Percentiles rank a stretch among this genome's conserved stretches.
Evolutionary conservation across 2,113 vertebrate species (phyloP).

Genomic region (Saguinus imperator): DNA sequence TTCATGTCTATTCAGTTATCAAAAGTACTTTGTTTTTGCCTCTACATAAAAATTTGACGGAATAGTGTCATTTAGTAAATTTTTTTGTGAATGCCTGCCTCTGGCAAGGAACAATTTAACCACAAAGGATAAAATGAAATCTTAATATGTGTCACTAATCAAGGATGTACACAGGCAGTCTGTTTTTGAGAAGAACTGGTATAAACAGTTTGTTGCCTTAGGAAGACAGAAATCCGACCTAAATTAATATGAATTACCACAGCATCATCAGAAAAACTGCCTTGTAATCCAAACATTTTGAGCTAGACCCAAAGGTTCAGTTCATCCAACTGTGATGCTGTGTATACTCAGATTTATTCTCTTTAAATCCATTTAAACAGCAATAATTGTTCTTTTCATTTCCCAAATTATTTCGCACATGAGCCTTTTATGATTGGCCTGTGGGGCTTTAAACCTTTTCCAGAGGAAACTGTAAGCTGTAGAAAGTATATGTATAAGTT

Average conservation of each 20-base stretch:
- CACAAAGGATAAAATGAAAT: conserved; percentile 74
- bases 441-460: background rate
- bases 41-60: conserved; percentile 62
- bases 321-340: conserved; percentile 30
- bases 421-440: background rate
- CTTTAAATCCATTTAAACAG: background rate
- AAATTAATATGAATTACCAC: conserved; percentile 65
- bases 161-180: conserved; percentile 62
- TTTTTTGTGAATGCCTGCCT: conserved; percentile 67
- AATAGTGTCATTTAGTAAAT: conserved; percentile 74
- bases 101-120: conserved; percentile 71
- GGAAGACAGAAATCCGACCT: conserved; percentile 48
- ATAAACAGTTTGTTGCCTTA: conserved; percentile 66
- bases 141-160: conserved; percentile 75
- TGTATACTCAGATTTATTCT: background rate
- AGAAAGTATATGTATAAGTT: background rate
- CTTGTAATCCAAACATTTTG: conserved; percentile 19
- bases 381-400: background rate
- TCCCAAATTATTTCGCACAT: background rate
- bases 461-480: background rate
- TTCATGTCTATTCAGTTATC: conserved; percentile 52
- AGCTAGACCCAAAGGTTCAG: conserved; percentile 37
- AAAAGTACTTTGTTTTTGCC: background rate
- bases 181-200: conserved; percentile 67
- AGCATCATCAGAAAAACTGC: conserved; percentile 7